These are phyloP conservation scores for Anarhynchus alexandrinus DNA, from an alignment of 2,113 vertebrate genomes.

Conservation along the genomic window DNA sequence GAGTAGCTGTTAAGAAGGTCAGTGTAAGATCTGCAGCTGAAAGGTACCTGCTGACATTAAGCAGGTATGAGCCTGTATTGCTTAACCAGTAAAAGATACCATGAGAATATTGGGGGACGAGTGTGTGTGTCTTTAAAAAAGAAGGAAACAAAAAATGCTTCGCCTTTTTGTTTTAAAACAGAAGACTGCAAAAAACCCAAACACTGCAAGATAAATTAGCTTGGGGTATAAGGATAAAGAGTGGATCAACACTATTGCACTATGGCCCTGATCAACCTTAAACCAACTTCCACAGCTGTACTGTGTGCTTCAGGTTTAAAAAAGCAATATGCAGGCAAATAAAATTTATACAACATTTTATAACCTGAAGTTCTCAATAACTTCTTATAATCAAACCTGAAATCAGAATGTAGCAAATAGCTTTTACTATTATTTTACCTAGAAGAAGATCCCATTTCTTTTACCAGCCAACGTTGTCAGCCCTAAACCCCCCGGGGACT, in stretches of 20 bases:
- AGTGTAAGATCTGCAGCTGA: background rate
- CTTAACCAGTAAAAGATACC: background rate
- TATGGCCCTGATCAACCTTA: background rate
- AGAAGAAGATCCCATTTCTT: background rate
- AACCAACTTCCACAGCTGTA: background rate
- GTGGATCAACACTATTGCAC: background rate
- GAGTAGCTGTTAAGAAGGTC: background rate
- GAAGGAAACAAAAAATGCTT: background rate
- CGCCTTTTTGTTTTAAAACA: background rate
- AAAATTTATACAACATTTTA: background rate
- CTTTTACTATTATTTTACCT: background rate
- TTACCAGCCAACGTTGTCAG: background rate
- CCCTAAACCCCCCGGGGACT: background rate
- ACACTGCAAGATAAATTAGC: background rate
- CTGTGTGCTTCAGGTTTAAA: background rate
- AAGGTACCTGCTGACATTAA: background rate
- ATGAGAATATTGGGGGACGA: rapidly evolving
- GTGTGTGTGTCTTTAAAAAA: background rate
- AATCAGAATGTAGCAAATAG: background rate
- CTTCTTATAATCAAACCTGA: background rate
- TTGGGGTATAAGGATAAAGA: background rate
- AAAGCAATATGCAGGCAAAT: background rate
- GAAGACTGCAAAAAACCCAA: background rate
- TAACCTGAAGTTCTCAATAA: background rate
- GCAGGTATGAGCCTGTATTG: background rate